Evolutionary conservation across 2,113 vertebrate genomes (phyloP), one percentile per base, ranked within the genome.

Genomic region (Boulengeromyrus knoepffleri): DNA sequence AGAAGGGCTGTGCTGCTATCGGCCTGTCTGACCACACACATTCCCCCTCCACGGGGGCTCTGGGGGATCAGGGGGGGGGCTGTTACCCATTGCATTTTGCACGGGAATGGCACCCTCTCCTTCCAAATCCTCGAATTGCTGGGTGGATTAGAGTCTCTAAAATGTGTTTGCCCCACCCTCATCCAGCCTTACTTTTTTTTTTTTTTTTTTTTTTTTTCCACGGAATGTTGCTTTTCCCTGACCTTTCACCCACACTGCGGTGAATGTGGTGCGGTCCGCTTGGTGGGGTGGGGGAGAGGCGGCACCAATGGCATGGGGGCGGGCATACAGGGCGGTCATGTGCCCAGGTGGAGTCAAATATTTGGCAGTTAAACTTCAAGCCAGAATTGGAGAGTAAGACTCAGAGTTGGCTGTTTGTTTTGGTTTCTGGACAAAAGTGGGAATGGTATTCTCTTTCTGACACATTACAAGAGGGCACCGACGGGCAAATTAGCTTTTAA

Each of bases 161-260:
- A 90, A 58, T 88, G 87, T 62, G 85, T 91, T 90, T 58, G 87
- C 85, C 88, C 83, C 83, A 46, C 24, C 45, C 13, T 58, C 15
- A 17, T 56, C 15, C 50, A 31, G 31, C 45, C 27, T 62, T 58
- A 45, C 52, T 42, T 49, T 62, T 66, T 36, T 13, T 89, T 89
- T 87, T 53, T 77, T 89, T 31, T 62, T 58, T 45, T 27, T n/a
- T n/a, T n/a, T n/a, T n/a, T 46, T 89, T 91, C 89, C 94, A 93
- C 94, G 96, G 96, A 96, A 96, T 96, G 95, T 94, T 95, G 94
- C 95, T 95, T 94, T 91, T 92, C 83, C 91, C 91, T 95, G 95
- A 96, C 96, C 96, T 96, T 94, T 96, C 95, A 96, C 95, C 96
- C 94, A 95, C 93, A 95, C 89, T 36, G 88, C 6, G 3, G 46